A percentile compares a stretch with the other conserved stretches of the same genome.
Evolutionary conservation across 2,888 invertebrate genomes (phyloP).

Genomic region (Asteroscopus sphinx): DNA sequence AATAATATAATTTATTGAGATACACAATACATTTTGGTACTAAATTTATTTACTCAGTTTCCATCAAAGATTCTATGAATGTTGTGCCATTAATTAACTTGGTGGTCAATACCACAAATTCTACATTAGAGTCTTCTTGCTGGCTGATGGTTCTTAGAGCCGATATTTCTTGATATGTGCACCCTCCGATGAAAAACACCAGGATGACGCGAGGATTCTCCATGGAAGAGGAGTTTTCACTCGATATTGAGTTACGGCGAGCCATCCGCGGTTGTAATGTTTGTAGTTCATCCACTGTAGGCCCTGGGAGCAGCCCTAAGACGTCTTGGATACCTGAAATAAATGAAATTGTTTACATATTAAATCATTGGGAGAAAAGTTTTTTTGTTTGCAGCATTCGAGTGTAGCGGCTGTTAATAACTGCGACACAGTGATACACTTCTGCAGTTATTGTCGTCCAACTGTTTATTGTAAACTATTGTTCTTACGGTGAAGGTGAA

Average conservation of each 20-base stretch:
- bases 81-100: slow-evolving; percentile 97
- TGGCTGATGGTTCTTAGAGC: slow-evolving; percentile 93
- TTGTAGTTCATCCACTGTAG: slow-evolving; percentile 92
- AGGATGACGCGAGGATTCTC: slow-evolving; percentile 93
- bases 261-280: slow-evolving; percentile 89
- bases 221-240: slow-evolving; percentile 87
- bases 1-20: slow-evolving; percentile 16
- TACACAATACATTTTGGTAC: slow-evolving; percentile 1
- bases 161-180: slow-evolving; percentile 98
- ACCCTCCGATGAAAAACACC: slow-evolving; percentile 99
- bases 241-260: slow-evolving; percentile 89
- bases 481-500: too few relatives aligned
- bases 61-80: slow-evolving; percentile 94
- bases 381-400: too few relatives aligned
- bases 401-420: too few relatives aligned
- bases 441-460: too few relatives aligned
- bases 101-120: slow-evolving; percentile 97
- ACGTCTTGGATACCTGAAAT: slow-evolving; percentile 94
- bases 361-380: too few relatives aligned
- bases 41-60: slow-evolving; percentile 68
- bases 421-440: too few relatives aligned
- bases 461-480: too few relatives aligned
- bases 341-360: neutral
- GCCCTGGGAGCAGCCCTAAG: slow-evolving; percentile 95
- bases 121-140: slow-evolving; percentile 95